Conservation (phyloP, 2,113 vertebrate genomes). For the Neodontobutis hainanensis region DNA sequence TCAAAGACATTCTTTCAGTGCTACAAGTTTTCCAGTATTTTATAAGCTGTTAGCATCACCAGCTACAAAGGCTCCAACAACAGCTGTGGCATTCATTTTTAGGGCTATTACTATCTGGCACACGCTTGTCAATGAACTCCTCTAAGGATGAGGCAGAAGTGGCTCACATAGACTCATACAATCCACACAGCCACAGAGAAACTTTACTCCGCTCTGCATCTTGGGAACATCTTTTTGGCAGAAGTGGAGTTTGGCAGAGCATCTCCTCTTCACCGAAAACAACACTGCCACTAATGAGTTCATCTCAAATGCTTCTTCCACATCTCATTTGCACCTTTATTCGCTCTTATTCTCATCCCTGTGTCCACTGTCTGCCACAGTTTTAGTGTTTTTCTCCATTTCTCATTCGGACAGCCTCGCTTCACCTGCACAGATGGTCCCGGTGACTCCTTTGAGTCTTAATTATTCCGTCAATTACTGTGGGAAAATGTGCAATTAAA, state of each 20-base stretch:
- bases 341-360: conserved; percentile 34
- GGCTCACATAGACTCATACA: conserved; percentile 4
- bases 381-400: conserved; percentile 17
- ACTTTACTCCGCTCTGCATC: conserved; percentile 25
- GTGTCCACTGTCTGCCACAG: conserved; percentile 9
- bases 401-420: conserved; percentile 53
- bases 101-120: no score
- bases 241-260: conserved; percentile 43
- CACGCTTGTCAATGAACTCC: no score
- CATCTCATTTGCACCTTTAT: conserved; percentile 20
- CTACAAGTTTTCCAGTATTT: no score
- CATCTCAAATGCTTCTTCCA: conserved; percentile 31
- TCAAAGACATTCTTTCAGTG: no score
- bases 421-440: conserved; percentile 77
- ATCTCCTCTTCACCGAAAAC: conserved; percentile 30
- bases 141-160: neutral
- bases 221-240: conserved; percentile 43
- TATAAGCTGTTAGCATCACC: no score
- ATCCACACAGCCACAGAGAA: conserved; percentile 27
- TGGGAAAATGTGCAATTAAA: conserved; percentile 79
- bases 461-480: conserved; percentile 81
- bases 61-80: neutral
- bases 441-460: conserved; percentile 78
- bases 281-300: conserved; percentile 60
- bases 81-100: no score